Conservation (phyloP, 2,797 vertebrate genomes). For the Peromyscus attwateri region DNA sequence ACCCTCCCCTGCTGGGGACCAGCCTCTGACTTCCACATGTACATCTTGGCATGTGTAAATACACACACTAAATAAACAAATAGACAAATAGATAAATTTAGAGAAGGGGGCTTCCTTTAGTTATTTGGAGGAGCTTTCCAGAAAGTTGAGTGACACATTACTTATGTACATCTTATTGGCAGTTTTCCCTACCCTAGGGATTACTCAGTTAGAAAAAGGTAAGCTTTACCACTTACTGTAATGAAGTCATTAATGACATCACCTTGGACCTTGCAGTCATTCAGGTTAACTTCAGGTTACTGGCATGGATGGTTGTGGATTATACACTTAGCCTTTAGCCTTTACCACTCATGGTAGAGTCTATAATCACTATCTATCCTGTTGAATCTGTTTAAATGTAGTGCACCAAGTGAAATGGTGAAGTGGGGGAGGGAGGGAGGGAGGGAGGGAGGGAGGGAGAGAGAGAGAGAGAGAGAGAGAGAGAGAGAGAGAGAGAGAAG, state of each 20-base stretch:
- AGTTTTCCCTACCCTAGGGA: neutral
- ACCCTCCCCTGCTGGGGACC: too few species aligned
- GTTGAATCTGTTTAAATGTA: neutral
- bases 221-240: neutral
- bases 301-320: neutral
- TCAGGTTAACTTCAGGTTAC: neutral
- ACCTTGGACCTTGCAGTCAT: neutral
- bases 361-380: neutral
- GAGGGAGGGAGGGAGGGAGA: neutral
- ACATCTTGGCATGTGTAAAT: neutral
- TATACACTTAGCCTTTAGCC: neutral
- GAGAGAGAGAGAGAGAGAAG: neutral
- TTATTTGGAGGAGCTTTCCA: conserved; percentile 21
- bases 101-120: neutral
- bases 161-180: neutral
- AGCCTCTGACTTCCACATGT: neutral
- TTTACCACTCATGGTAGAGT: neutral
- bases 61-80: neutral
- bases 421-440: neutral
- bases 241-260: neutral
- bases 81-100: neutral
- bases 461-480: neutral
- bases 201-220: conserved; percentile 36
- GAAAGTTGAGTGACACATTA: neutral
- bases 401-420: neutral